These are phyloP conservation scores for Sphaerodactylus townsendi DNA, from an alignment of 2,113 vertebrate genomes.

Conservation along the genomic window DNA sequence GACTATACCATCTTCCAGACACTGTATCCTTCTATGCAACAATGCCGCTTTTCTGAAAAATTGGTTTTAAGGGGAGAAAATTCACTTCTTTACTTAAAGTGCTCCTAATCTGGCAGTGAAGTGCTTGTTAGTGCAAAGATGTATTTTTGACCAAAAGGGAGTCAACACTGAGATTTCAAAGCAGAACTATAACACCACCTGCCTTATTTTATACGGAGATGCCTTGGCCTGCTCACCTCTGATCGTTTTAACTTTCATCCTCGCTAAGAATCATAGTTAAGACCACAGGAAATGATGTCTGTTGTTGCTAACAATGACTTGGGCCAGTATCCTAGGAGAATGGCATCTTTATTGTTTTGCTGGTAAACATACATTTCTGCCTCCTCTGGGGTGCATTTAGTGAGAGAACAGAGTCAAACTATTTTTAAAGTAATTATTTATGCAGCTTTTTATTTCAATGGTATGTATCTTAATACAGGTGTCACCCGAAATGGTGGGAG, in stretches of 20 bases:
- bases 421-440: conserved; percentile 29
- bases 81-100: background rate
- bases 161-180: conserved; percentile 12
- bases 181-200: conserved; percentile 25
- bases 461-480: too few species aligned
- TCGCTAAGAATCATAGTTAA: conserved; percentile 45
- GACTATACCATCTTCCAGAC: background rate
- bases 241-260: conserved; percentile 27
- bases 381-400: conserved; percentile 27
- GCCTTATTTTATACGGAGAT: conserved; percentile 62
- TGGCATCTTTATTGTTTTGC: background rate
- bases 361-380: background rate
- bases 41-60: background rate
- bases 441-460: background rate
- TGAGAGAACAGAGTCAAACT: background rate
- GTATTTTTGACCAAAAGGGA: conserved; percentile 1
- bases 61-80: fast-evolving
- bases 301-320: conserved; percentile 18
- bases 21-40: background rate
- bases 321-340: background rate
- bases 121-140: background rate
- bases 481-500: too few species aligned
- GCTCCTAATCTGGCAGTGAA: background rate
- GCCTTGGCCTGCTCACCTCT: conserved; percentile 51
- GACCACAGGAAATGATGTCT: conserved; percentile 40